These are phyloP conservation scores for Esox masquinongy DNA, from an alignment of 2,797 vertebrate genomes.

Conservation along the genomic window DNA sequence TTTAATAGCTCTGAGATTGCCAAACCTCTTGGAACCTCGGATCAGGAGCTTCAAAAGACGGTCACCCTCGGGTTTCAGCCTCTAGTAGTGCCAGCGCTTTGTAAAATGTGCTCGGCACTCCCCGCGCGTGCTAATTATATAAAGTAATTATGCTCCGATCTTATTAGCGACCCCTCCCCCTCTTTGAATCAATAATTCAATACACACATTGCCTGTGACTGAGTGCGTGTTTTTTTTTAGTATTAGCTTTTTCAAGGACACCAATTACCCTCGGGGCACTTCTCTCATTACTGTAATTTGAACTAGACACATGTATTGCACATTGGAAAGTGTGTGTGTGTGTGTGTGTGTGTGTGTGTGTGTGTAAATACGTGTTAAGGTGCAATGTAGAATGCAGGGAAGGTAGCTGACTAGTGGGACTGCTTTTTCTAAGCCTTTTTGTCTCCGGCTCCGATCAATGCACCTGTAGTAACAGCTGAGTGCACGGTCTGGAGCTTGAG, in stretches of 20 bases:
- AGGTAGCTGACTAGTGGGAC: too few relatives aligned
- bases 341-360: conserved; percentile 14
- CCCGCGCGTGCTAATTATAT: conserved; percentile 87
- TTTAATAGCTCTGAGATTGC: neutral
- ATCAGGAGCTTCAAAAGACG: neutral
- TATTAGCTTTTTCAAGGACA: conserved; percentile 75
- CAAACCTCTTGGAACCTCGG: neutral
- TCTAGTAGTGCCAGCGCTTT: conserved; percentile 70
- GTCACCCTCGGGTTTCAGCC: conserved; percentile 64
- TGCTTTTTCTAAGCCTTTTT: too few relatives aligned
- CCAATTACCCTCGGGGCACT: conserved; percentile 68
- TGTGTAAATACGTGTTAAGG: neutral
- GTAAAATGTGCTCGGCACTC: conserved; percentile 79
- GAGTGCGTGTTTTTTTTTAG: conserved; percentile 68
- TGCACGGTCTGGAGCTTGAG: too few relatives aligned
- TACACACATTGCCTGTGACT: conserved; percentile 82
- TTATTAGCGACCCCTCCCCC: conserved; percentile 88
- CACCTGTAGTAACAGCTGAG: too few relatives aligned
- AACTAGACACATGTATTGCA: conserved; percentile 36
- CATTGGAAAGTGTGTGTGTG: conserved; percentile 2
- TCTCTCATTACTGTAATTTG: conserved; percentile 45
- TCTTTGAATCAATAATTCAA: conserved; percentile 98
- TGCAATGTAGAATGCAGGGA: too few relatives aligned
- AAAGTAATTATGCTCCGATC: conserved; percentile 97
- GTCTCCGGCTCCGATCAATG: too few relatives aligned